A percentile compares a stretch with the other conserved stretches of the same genome.
phyloP scores from a whole-genome alignment of 2,797 vertebrate genomes.

The Hephaestus fuliginosus region DNA sequence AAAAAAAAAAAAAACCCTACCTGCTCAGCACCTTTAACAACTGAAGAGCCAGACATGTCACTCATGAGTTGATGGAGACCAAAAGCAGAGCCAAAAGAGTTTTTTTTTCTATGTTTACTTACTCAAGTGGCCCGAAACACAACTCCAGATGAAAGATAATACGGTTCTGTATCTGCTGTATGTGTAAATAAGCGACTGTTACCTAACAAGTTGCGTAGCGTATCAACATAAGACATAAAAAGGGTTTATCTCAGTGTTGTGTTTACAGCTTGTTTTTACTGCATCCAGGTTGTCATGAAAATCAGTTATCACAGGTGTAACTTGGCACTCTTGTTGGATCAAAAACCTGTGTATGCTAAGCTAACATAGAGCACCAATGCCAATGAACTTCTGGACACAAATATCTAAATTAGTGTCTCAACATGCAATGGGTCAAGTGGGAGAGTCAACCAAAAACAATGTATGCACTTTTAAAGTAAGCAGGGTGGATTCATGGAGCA shows the following conservation, averaged over 20 bases:
- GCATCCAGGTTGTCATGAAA: too few species aligned
- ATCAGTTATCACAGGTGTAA: neutral
- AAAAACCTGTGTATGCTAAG: neutral
- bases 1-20: too few species aligned
- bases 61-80: neutral
- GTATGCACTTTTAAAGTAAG: neutral
- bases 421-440: neutral
- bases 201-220: neutral
- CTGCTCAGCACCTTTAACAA: neutral
- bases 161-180: too few species aligned
- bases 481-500: neutral
- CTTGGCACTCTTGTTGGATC: neutral
- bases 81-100: neutral
- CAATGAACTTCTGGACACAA: neutral
- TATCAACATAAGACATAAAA: neutral
- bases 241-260: neutral
- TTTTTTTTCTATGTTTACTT: too few species aligned
- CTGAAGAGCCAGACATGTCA: neutral
- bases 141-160: too few species aligned
- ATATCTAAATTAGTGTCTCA: neutral
- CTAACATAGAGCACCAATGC: neutral
- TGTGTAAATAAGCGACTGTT: neutral
- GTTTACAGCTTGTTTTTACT: neutral
- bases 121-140: neutral
- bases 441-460: neutral